phyloP scores from a whole-genome alignment of 2,888 invertebrate species.

The Arenicola marina region DNA sequence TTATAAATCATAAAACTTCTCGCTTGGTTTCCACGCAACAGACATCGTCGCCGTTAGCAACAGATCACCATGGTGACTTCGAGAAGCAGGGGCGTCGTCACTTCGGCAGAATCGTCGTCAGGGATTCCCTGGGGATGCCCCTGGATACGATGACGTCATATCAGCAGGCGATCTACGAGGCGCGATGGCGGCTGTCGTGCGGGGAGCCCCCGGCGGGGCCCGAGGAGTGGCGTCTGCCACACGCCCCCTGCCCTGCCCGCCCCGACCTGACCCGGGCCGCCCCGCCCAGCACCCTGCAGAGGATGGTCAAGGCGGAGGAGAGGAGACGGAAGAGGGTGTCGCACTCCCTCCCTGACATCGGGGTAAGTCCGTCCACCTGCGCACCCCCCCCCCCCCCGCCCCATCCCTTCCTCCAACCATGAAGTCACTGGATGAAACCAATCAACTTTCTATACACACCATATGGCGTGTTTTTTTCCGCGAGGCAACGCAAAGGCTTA shows the following conservation, averaged over 20 bases:
- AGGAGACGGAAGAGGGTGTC: background rate
- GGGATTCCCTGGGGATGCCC: conserved; percentile 33
- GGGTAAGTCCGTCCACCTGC: too few species aligned
- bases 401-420: too few species aligned
- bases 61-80: too few species aligned
- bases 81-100: too few species aligned
- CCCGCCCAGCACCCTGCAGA: conserved; percentile 1
- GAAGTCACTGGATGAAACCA: too few species aligned
- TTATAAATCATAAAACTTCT: too few species aligned
- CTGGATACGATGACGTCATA: conserved; percentile 51
- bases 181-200: conserved; percentile 4
- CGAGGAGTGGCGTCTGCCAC: conserved; percentile 53
- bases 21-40: too few species aligned
- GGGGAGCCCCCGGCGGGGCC: conserved; percentile 28
- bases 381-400: too few species aligned
- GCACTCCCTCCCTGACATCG: background rate
- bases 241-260: conserved; percentile 48
- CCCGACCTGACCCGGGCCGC: conserved; percentile 46
- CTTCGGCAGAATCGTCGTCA: conserved; percentile 16
- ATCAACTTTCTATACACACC: too few species aligned
- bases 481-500: too few species aligned
- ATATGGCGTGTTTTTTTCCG: too few species aligned
- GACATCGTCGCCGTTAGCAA: too few species aligned
- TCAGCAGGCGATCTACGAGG: conserved; percentile 42
- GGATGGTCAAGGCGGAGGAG: background rate